Conservation (phyloP, 2,888 invertebrate species). For the Argyresthia albistria region DNA sequence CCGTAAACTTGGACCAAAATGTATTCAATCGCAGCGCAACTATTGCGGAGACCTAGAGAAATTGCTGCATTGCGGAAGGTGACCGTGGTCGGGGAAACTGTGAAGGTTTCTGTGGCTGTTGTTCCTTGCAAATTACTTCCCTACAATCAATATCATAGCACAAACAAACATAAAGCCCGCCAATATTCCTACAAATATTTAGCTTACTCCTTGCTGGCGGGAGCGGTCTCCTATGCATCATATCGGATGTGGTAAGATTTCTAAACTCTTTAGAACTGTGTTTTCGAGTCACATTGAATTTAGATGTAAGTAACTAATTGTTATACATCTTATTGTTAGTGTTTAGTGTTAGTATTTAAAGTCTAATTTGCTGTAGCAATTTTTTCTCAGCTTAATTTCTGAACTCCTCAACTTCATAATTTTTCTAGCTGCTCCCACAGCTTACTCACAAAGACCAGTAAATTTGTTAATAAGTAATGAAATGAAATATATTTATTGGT, state of each 20-base stretch:
- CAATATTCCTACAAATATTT: constrained; percentile 32
- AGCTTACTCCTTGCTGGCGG: constrained; percentile 38
- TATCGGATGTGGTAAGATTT: constrained; percentile 45
- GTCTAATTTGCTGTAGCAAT: too few species aligned
- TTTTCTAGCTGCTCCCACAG: too few species aligned
- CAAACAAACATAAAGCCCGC: constrained; percentile 15
- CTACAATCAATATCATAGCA: constrained; percentile 21
- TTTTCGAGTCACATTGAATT: too few species aligned
- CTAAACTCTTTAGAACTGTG: background rate
- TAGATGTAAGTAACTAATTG: too few species aligned
- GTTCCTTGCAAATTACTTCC: constrained; percentile 17
- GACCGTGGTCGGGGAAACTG: constrained; percentile 16
- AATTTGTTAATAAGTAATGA: too few species aligned
- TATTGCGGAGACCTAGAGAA: constrained; percentile 31
- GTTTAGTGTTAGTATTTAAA: too few species aligned
- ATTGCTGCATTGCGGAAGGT: constrained; percentile 26
- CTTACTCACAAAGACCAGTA: too few species aligned
- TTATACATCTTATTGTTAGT: too few species aligned
- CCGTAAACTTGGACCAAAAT: constrained; percentile 14
- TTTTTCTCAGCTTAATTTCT: too few species aligned
- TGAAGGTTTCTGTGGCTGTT: constrained; percentile 18
- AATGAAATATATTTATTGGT: too few species aligned
- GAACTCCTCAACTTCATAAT: too few species aligned
- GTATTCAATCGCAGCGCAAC: constrained; percentile 31
- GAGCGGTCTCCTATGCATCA: constrained; percentile 38